These are phyloP conservation scores for Prunella strophiata DNA, from an alignment of 2,797 vertebrate species.

Conservation along the genomic window DNA sequence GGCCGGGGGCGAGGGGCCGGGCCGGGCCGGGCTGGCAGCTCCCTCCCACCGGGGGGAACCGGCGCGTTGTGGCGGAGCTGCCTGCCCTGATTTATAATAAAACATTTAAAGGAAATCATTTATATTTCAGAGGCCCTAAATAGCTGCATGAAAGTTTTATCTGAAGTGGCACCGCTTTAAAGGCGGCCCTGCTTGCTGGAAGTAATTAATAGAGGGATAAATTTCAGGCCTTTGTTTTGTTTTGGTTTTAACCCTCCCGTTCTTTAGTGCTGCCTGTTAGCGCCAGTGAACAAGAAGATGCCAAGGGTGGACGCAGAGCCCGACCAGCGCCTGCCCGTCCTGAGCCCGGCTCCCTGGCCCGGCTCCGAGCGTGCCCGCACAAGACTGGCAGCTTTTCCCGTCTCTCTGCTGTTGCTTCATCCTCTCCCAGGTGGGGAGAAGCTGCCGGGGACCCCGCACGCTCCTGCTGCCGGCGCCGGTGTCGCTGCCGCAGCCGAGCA, in stretches of 20 bases:
- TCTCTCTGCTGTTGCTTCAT: neutral
- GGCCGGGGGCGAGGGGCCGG: neutral
- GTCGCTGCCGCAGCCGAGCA: rapidly evolving
- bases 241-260: neutral
- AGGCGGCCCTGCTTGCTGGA: slow-evolving; percentile 71
- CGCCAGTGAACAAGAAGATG: neutral
- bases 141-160: slow-evolving; percentile 88
- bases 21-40: neutral
- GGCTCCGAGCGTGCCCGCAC: no score
- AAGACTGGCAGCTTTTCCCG: rapidly evolving
- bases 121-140: slow-evolving; percentile 88
- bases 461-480: neutral
- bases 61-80: slow-evolving; percentile 66
- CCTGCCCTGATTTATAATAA: slow-evolving; percentile 84
- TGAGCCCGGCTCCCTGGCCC: rapidly evolving
- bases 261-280: neutral
- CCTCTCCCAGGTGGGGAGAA: neutral
- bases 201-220: slow-evolving; percentile 85
- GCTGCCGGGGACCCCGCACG: neutral
- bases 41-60: slow-evolving; percentile 45
- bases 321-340: neutral
- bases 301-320: neutral
- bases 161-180: slow-evolving; percentile 80
- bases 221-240: slow-evolving; percentile 66
- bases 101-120: slow-evolving; percentile 88